A percentile compares a stretch with the other conserved stretches of the same genome.
Evolutionary conservation across 2,797 vertebrate species (phyloP).

Genomic region (Oreochromis mossambicus): DNA sequence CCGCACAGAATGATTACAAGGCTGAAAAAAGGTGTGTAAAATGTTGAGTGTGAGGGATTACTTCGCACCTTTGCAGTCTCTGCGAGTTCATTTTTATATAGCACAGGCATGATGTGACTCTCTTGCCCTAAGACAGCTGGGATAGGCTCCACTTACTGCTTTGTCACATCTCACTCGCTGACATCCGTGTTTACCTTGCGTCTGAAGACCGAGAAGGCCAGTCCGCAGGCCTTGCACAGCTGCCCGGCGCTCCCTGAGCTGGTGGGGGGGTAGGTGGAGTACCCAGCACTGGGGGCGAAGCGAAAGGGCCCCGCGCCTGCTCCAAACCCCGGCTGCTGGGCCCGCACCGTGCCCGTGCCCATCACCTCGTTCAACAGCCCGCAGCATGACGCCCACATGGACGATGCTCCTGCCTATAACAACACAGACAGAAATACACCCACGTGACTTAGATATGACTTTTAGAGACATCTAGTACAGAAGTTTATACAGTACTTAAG

Average conservation of each 20-base stretch:
- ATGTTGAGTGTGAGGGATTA: conserved; percentile 15
- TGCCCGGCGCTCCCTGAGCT: conserved; percentile 80
- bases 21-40: not conserved
- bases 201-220: conserved; percentile 93
- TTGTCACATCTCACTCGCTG: not conserved
- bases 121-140: not conserved
- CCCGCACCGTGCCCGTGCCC: conserved; percentile 92
- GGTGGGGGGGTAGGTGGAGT: conserved; percentile 85
- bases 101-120: not conserved
- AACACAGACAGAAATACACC: not conserved
- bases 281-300: conserved; percentile 87
- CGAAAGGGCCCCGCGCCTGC: conserved; percentile 88
- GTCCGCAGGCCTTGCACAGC: conserved; percentile 92
- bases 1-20: conserved; percentile 21
- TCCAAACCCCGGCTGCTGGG: conserved; percentile 89
- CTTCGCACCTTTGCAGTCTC: not conserved
- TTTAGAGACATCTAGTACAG: not conserved
- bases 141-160: not conserved
- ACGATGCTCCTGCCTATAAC: conserved; percentile 89
- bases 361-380: conserved; percentile 98
- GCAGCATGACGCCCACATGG: conserved; percentile 99
- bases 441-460: not conserved
- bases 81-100: not conserved
- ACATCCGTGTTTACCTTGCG: conserved; percentile 81
- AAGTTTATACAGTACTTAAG: not conserved